phyloP scores from a whole-genome alignment of 2,888 invertebrate species.

The Trypoxylon attenuatum region DNA sequence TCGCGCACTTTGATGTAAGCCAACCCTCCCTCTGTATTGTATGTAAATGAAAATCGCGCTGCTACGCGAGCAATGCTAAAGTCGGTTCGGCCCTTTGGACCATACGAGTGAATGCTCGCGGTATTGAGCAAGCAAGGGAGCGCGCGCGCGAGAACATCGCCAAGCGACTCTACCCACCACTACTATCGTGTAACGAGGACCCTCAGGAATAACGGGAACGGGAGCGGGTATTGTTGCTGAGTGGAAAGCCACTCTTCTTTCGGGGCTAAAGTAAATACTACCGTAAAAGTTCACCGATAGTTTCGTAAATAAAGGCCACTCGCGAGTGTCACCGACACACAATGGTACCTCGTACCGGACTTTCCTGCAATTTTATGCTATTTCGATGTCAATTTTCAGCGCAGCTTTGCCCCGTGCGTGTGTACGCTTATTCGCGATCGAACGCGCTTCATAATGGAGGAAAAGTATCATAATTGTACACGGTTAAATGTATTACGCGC shows the following conservation, averaged over 20 bases:
- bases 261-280: conserved; percentile 35
- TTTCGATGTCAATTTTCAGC: conserved; percentile 16
- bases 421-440: too few species aligned
- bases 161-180: too few species aligned
- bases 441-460: too few species aligned
- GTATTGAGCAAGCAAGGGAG: background rate
- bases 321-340: conserved; percentile 22
- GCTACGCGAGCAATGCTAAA: conserved; percentile 13
- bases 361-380: conserved; percentile 24
- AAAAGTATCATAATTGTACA: too few species aligned
- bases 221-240: conserved; percentile 8
- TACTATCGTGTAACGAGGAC: conserved; percentile 37
- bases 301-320: conserved; percentile 39
- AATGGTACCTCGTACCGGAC: conserved; percentile 33
- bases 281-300: conserved; percentile 25
- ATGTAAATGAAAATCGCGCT: conserved; percentile 35
- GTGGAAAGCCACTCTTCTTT: conserved; percentile 38
- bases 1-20: conserved; percentile 19
- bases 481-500: too few species aligned
- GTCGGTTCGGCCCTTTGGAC: too few species aligned
- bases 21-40: conserved; percentile 5
- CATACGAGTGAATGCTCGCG: background rate
- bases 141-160: background rate
- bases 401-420: too few species aligned
- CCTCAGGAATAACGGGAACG: conserved; percentile 27